Percentiles rank a stretch among this genome's conserved stretches.
Evolutionary conservation across 2,797 vertebrate species (phyloP).

Genomic region (Phoeniculus purpureus): DNA sequence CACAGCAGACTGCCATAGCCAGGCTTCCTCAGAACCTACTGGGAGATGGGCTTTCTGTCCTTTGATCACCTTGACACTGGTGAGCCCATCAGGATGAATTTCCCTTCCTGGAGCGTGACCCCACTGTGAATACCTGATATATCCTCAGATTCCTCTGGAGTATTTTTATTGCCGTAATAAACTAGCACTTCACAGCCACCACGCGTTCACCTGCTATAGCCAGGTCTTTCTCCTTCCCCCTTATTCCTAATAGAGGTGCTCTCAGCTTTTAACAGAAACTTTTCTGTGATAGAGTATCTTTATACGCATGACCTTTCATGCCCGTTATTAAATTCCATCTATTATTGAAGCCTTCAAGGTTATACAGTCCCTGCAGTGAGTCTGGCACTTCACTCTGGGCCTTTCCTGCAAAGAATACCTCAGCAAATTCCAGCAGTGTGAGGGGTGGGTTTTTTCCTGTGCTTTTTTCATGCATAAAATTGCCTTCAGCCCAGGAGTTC

Average conservation of each 20-base stretch:
- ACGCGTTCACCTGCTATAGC: neutral
- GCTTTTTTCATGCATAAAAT: neutral
- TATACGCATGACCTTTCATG: neutral
- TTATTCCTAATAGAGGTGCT: neutral
- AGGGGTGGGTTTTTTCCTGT: accelerated
- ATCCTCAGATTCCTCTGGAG: neutral
- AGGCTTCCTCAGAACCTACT: neutral
- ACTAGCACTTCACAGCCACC: neutral
- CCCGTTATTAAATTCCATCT: neutral
- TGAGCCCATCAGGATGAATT: neutral
- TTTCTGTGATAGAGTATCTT: neutral
- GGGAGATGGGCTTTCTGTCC: neutral
- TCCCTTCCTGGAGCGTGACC: neutral
- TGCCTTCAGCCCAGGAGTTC: neutral
- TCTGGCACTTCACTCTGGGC: neutral
- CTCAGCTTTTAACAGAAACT: neutral
- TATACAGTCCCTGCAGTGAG: neutral
- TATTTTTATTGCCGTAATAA: neutral
- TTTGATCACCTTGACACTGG: neutral
- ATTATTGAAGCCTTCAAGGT: neutral
- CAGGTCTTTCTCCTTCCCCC: neutral
- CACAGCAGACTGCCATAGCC: neutral
- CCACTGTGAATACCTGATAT: neutral
- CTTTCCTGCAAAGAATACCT: neutral
- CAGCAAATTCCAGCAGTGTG: neutral